A percentile compares a stretch with the other conserved stretches of the same genome.
Conservation (phyloP, 2,888 invertebrate species). For the Oxytorus armatus region DNA sequence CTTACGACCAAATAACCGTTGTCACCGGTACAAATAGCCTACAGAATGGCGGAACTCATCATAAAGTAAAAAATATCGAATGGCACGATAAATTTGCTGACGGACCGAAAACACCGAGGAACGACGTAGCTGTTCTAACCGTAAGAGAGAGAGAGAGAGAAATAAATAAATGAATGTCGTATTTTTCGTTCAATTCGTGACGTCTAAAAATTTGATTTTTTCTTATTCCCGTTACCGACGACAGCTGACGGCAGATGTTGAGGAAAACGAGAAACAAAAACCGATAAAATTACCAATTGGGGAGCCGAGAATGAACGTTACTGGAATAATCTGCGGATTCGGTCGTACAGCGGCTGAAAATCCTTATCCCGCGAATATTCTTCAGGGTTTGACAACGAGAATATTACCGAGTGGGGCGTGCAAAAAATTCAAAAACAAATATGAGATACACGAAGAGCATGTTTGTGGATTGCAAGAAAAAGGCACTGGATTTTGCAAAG, state of each 20-base stretch:
- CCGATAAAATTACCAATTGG: conserved; percentile 30
- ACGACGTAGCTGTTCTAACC: conserved; percentile 71
- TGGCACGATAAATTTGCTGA: conserved; percentile 48
- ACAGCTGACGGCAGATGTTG: conserved; percentile 43
- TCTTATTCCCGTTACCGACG: background rate
- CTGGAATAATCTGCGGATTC: conserved; percentile 52
- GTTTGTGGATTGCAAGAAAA: conserved; percentile 49
- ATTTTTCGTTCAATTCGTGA: background rate
- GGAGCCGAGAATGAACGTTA: conserved; percentile 21
- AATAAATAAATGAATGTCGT: background rate
- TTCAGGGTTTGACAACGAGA: conserved; percentile 8
- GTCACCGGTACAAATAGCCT: conserved; percentile 57
- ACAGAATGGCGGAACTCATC: conserved; percentile 54
- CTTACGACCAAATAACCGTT: conserved; percentile 67
- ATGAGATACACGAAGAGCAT: conserved; percentile 35
- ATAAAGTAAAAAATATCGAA: background rate
- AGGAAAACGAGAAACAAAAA: conserved; percentile 29
- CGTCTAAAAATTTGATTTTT: background rate
- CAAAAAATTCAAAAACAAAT: conserved; percentile 17
- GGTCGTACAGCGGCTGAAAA: conserved; percentile 41
- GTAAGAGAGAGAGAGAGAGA: conserved; percentile 53
- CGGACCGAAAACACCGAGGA: conserved; percentile 12
- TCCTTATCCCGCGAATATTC: conserved; percentile 28
- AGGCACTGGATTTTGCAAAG: conserved; percentile 60
- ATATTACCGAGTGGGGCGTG: conserved; percentile 29